These are phyloP conservation scores for Misgurnus mizolepis DNA, from an alignment of 2,113 vertebrate genomes.

Conservation along the genomic window DNA sequence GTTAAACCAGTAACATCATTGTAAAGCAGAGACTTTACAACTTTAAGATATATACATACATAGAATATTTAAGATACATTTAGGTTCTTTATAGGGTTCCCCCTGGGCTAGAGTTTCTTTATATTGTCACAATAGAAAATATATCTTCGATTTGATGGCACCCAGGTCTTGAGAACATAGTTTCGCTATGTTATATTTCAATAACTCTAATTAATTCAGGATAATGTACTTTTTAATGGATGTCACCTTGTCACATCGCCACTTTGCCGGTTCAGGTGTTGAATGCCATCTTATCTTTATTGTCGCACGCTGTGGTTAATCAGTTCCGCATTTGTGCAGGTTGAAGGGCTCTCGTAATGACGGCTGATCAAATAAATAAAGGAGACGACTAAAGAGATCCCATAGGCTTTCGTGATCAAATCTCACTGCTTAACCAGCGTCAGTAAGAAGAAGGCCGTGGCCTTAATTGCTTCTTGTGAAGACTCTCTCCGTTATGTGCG, in stretches of 20 bases:
- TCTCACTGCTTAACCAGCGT: conserved; percentile 43
- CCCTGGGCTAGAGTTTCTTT: too few species aligned
- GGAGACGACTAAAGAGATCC: conserved; percentile 33
- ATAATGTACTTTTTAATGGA: conserved; percentile 12
- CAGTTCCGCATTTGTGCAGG: conserved; percentile 8
- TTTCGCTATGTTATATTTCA: neutral
- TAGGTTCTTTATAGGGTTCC: too few species aligned
- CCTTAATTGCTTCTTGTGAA: conserved; percentile 47
- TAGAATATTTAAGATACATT: too few species aligned
- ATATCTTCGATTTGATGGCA: neutral
- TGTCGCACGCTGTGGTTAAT: neutral
- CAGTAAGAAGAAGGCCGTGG: conserved; percentile 24
- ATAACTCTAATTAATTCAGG: neutral
- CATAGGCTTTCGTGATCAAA: conserved; percentile 45
- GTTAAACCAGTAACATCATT: too few species aligned
- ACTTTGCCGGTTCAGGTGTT: conserved; percentile 15
- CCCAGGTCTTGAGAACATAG: neutral
- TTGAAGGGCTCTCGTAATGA: conserved; percentile 41
- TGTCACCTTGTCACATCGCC: conserved; percentile 29
- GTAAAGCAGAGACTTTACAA: too few species aligned
- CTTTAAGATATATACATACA: too few species aligned
- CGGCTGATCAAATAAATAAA: conserved; percentile 47
- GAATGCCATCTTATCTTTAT: conserved; percentile 29
- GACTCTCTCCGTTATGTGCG: conserved; percentile 46
- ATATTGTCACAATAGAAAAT: neutral